Percentiles rank a stretch among this genome's conserved stretches.
phyloP scores from a whole-genome alignment of 2,113 vertebrate species.

The Verasper variegatus region DNA sequence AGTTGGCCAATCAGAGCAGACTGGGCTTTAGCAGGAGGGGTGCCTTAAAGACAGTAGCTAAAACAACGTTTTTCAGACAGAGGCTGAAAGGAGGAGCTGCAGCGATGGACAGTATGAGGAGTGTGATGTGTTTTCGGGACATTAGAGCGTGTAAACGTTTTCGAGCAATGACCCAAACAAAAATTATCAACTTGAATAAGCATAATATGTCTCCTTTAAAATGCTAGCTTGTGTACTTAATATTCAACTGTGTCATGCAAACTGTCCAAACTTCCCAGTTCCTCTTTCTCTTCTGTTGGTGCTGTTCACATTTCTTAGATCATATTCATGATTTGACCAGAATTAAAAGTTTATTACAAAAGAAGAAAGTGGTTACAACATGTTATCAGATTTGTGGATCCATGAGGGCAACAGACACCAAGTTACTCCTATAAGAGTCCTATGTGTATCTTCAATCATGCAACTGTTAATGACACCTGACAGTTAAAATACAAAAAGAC shows the following conservation, averaged over 20 bases:
- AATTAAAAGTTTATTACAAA: conserved; percentile 42
- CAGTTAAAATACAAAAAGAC: conserved; percentile 12
- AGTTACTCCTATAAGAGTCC: neutral
- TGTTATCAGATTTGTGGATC: neutral
- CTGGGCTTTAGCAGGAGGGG: no score
- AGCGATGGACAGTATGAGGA: no score
- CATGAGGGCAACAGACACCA: no score
- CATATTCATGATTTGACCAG: neutral
- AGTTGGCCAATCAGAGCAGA: no score
- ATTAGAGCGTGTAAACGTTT: no score
- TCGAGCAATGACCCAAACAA: no score
- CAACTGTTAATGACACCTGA: neutral
- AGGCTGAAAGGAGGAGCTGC: no score
- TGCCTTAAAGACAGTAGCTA: no score
- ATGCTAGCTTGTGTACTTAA: neutral
- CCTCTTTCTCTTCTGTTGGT: neutral
- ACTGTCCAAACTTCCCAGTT: neutral
- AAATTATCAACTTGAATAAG: no score
- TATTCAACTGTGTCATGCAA: neutral
- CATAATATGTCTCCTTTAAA: neutral
- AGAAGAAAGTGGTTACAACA: neutral
- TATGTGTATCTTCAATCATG: neutral
- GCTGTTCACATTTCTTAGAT: neutral
- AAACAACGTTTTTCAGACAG: no score
- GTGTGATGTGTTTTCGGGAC: no score